A percentile compares a stretch with the other conserved stretches of the same genome.
phyloP scores from a whole-genome alignment of 1,140 invertebrate species.

The Grapholita molesta region DNA sequence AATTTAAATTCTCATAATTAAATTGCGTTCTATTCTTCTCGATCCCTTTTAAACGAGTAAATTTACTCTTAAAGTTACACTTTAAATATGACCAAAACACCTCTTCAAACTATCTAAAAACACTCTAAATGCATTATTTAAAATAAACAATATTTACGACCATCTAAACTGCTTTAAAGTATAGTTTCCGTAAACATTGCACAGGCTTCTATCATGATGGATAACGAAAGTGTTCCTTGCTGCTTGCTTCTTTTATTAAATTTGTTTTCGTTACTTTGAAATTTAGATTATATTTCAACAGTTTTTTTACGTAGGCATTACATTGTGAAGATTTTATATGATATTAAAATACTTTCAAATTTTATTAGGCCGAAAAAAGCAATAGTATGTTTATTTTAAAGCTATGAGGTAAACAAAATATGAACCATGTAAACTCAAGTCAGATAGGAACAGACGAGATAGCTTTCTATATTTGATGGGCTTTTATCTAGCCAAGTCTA shows the following conservation, averaged over 20 bases:
- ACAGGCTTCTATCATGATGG: background rate
- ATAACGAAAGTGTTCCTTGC: slow-evolving; percentile 2
- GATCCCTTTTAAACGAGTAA: no score
- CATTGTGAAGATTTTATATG: background rate
- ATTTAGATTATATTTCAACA: background rate
- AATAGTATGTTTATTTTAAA: no score
- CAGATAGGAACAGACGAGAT: no score
- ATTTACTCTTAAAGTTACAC: no score
- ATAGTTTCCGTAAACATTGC: background rate
- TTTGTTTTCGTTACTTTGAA: slow-evolving; percentile 2
- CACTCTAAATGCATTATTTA: background rate
- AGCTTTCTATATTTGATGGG: no score
- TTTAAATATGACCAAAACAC: background rate
- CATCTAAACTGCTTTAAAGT: background rate
- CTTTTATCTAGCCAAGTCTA: no score
- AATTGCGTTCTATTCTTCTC: no score
- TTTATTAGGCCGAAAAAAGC: no score
- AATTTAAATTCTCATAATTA: background rate
- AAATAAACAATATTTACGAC: slow-evolving; percentile 14
- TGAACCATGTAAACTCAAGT: no score
- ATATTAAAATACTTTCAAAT: background rate
- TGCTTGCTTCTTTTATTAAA: background rate
- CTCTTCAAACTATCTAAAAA: background rate
- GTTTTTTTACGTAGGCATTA: background rate
- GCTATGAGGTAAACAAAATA: no score